Base-by-base conservation (phyloP, 2,888 invertebrate species). In the Calliopum simillimum region DNA sequence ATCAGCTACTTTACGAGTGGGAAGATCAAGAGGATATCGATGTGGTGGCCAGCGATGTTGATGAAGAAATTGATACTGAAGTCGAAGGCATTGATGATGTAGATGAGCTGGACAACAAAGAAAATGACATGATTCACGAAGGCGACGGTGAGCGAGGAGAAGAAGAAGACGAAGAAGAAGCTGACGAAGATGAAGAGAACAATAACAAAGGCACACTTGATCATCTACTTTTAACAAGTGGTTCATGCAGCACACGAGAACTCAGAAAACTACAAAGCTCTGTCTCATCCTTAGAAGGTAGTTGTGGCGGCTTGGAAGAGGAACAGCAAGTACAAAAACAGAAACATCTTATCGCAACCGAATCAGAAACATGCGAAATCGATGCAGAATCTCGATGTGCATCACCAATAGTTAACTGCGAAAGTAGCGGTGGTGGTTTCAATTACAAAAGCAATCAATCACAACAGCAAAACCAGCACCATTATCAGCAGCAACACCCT, bases 41-140 rank as follows among this genome's bases (percentile, higher is more conserved):
- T 80, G 92, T 92, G 46, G 92, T 91, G 53, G 89, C 90, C 21
- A 91, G 90, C 75, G 92, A 91, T 72, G 89, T 88, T 16, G 81
- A 81, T n/a, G 80, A 81, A 8, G 77, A 76, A 16, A 41, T 43
- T 49, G n/a, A 49, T 12, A 49, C n/a, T 14, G 49, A 6, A 25
- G 69, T 67, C 43, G 65, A 25, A 68, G 68, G 19, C 14, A 19
- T 47, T 25, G 47, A 66, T 14, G 11, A 46, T 16, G 46, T 71
- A 14, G 68, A 71, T 21, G 69, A 73, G 8, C 68, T 74, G 33
- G 71, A 72, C 25, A 71, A 66, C 21, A 68, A 74, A 16, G 58
- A 13, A n/a, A 58, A 56, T 1, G 43, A 55, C 49, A 0, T 43
- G 19, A 43, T 43, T 11, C 5, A 33, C 23, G 25, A 66, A 8